Evolutionary conservation across 2,888 invertebrate genomes (phyloP).

Genomic region (Hemithea aestivaria): DNA sequence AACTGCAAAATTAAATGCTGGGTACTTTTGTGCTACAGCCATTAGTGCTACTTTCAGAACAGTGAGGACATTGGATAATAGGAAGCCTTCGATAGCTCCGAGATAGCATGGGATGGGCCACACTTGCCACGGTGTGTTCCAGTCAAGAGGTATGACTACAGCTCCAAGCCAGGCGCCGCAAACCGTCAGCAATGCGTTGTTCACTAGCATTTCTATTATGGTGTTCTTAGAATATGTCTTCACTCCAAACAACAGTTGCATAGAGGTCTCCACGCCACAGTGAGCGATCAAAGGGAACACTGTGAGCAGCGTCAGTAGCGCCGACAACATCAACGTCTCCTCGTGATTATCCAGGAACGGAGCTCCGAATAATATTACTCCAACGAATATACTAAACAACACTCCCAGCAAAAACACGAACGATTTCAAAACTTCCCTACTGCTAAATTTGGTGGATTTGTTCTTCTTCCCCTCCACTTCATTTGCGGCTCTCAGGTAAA

Average conservation of each 20-base stretch:
- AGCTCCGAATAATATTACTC: constrained; percentile 84
- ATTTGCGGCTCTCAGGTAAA: constrained; percentile 56
- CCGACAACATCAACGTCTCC: constrained; percentile 83
- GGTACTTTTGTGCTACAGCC: constrained; percentile 58
- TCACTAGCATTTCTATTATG: constrained; percentile 76
- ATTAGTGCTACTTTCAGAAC: constrained; percentile 62
- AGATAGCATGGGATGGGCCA: constrained; percentile 87
- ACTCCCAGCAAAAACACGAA: constrained; percentile 62
- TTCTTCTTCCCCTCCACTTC: constrained; percentile 54
- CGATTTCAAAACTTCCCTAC: constrained; percentile 74
- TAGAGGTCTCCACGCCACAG: constrained; percentile 77
- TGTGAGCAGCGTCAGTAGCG: constrained; percentile 80
- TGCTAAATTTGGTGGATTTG: constrained; percentile 58
- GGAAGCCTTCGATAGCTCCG: constrained; percentile 83
- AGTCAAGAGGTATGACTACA: constrained; percentile 91
- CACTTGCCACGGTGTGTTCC: constrained; percentile 93
- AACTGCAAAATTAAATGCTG: constrained; percentile 48
- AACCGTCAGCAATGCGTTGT: constrained; percentile 78
- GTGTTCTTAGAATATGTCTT: constrained; percentile 72
- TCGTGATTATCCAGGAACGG: constrained; percentile 81
- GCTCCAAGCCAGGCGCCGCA: constrained; percentile 92
- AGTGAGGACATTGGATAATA: constrained; percentile 76
- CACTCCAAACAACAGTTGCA: constrained; percentile 75
- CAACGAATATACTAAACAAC: constrained; percentile 75
- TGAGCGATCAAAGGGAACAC: constrained; percentile 81